Evolutionary conservation across 2,113 vertebrate genomes (phyloP).

Genomic region (Aleadryas rufinucha): DNA sequence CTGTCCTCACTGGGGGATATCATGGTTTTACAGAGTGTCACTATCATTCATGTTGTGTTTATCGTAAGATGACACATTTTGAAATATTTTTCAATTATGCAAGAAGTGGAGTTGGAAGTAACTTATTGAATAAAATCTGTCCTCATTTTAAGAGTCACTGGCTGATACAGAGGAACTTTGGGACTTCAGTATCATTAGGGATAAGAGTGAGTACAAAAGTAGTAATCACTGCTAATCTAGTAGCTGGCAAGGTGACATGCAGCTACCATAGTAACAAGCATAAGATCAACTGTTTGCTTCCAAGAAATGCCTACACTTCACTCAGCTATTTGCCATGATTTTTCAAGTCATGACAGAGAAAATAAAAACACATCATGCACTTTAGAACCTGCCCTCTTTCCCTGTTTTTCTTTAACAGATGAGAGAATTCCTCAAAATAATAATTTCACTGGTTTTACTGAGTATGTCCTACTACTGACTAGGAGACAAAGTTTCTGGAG

Average conservation of each 20-base stretch:
- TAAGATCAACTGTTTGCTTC: not conserved
- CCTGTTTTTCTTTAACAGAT: not conserved
- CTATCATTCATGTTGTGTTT: not conserved
- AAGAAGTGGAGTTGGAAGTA: not conserved
- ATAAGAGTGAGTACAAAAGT: not conserved
- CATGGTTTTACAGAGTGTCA: not conserved
- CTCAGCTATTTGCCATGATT: not conserved
- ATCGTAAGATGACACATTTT: not conserved
- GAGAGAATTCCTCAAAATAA: not conserved
- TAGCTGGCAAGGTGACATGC: not conserved
- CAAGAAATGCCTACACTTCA: not conserved
- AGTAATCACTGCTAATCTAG: not conserved
- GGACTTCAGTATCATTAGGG: not conserved
- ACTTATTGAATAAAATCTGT: not conserved
- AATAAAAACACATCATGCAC: not conserved
- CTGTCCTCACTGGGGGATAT: not conserved
- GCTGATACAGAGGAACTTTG: not conserved
- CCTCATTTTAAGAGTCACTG: not conserved
- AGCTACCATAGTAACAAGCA: conserved; percentile 8
- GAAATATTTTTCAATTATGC: not conserved
- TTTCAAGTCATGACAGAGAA: not conserved
- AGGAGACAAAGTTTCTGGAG: not conserved
- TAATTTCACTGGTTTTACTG: not conserved
- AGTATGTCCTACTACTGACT: not conserved
- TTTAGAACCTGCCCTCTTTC: not conserved